Evolutionary conservation across 1,140 invertebrate genomes (phyloP), one percentile per base, ranked within the genome.

Genomic region (Tetragonula clypearis): DNA sequence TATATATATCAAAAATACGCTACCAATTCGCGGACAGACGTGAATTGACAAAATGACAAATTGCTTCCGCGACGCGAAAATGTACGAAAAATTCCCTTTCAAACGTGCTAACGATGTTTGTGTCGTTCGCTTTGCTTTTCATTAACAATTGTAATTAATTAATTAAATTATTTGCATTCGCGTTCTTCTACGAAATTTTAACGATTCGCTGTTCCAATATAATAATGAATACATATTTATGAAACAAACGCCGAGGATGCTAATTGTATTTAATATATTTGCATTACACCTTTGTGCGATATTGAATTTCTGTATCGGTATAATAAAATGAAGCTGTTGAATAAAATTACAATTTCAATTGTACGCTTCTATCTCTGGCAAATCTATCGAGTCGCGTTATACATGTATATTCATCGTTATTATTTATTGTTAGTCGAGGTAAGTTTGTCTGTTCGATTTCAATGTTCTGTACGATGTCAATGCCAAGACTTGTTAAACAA

Each of bases 31-130:
- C 41, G 6, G 41, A 49, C 41, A 49, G 6, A 49, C 41, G 41
- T 66, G n/a, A 62, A 23, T 62, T 62, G 11, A 11, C 23, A 62
- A 1, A 62, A 62, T 62, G 11, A 23, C 14, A 62, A 62, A 62
- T n/a, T 12, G 11, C 23, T 41, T 0, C 4, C 41, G 41, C 41
- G 41, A 49, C 41, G 41, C 12, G 11, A n/a, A 62, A 12, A n/a
- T 62, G 9, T 62, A 62, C n/a, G n/a, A 62, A 62, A 62, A 62
- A n/a, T 62, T 62, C 60, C n/a, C 23, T n/a, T 62, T 62, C 23
- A 62, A 62, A 62, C 12, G 60, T n/a, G 60, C 60, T n/a, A 62
- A n/a, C 60, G n/a, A 62, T 62, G 60, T 66, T 66, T 66, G n/a
- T 26, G 65, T 26, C 15, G 15, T 17, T 17, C 26, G 65, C n/a